Conservation (phyloP, 2,113 vertebrate species). For the Atlantisia rogersi region DNA sequence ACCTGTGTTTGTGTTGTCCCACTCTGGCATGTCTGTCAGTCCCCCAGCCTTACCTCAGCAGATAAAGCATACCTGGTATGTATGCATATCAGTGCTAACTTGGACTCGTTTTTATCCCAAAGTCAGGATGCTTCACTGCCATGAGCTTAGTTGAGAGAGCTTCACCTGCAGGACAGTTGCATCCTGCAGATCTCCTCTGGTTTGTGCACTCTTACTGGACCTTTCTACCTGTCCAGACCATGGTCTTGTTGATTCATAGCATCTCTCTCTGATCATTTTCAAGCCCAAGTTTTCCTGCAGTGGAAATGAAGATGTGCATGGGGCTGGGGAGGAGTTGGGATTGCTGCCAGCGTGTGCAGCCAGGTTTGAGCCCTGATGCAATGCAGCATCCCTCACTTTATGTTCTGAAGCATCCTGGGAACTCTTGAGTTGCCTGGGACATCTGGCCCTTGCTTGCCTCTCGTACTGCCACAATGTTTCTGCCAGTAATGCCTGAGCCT, state of each 20-base stretch:
- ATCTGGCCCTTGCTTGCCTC: background rate
- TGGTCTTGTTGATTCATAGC: background rate
- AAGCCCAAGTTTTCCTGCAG: background rate
- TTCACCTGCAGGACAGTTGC: background rate
- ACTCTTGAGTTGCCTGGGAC: background rate
- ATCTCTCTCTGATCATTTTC: background rate
- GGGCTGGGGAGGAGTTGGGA: background rate
- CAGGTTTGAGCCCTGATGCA: background rate
- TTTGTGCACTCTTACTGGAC: background rate
- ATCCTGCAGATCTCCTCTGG: background rate
- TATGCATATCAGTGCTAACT: background rate
- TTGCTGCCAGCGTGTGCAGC: background rate
- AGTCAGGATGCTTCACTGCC: background rate
- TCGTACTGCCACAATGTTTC: rapidly evolving
- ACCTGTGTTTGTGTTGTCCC: background rate
- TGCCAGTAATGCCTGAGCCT: background rate
- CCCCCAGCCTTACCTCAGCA: background rate
- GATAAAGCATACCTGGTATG: background rate
- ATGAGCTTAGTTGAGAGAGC: background rate
- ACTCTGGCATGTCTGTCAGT: background rate
- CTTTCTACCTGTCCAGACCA: background rate
- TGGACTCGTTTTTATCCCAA: background rate
- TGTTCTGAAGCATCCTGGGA: background rate
- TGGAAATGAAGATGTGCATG: background rate
- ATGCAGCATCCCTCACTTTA: background rate